A percentile compares a stretch with the other conserved stretches of the same genome.
Conservation (phyloP, 2,797 vertebrate species). For the Thalassophryne amazonica region DNA sequence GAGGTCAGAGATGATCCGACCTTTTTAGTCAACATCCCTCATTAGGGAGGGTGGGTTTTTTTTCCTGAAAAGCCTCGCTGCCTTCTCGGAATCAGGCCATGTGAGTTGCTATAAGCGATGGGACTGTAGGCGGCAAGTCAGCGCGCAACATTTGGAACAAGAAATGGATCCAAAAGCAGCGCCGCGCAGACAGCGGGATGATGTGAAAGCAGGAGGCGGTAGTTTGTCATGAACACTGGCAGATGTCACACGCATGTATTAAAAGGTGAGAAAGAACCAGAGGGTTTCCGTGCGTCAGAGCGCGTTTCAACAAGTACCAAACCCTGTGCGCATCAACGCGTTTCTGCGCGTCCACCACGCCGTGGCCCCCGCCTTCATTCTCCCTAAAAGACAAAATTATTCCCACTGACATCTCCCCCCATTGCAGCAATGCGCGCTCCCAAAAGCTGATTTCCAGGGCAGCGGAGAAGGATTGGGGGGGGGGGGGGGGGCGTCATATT, state of each 20-base stretch:
- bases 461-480: constrained; percentile 24
- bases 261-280: no score
- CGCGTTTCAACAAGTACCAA: constrained; percentile 50
- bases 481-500: constrained; percentile 40
- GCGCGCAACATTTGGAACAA: constrained; percentile 55
- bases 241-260: neutral
- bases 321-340: constrained; percentile 1
- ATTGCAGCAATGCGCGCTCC: constrained; percentile 81
- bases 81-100: constrained; percentile 26
- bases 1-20: constrained; percentile 37
- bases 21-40: constrained; percentile 14
- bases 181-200: no score
- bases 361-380: constrained; percentile 29
- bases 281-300: constrained; percentile 9
- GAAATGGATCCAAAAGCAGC: constrained; percentile 35
- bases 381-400: constrained; percentile 68
- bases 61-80: constrained; percentile 21
- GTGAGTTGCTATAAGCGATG: constrained; percentile 8
- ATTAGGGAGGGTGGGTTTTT: constrained; percentile 8
- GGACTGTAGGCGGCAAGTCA: constrained; percentile 57
- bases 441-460: constrained; percentile 67
- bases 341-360: constrained; percentile 23
- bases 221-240: constrained; percentile 1
- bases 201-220: neutral
- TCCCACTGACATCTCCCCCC: constrained; percentile 69